Percentiles rank a stretch among this genome's conserved stretches.
Evolutionary conservation across 1,140 invertebrate genomes (phyloP).

Genomic region (Neotoxoptera formosana): DNA sequence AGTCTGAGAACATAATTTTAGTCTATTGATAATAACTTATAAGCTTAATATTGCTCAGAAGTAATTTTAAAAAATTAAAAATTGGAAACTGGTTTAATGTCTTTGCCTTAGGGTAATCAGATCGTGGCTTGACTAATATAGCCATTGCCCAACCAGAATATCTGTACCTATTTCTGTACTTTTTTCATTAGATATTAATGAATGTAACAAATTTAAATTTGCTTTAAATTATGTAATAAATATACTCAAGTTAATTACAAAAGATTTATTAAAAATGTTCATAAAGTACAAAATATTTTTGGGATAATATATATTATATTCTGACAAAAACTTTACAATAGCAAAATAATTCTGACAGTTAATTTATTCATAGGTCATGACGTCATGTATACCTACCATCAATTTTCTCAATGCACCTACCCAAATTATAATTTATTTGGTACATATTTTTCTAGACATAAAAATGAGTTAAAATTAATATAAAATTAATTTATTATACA

Average conservation of each 20-base stretch:
- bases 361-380: constrained; percentile 34
- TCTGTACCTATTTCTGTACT: too few relatives aligned
- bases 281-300: constrained; percentile 33
- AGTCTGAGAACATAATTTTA: neutral
- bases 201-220: neutral
- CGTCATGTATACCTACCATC: neutral
- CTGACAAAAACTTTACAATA: constrained; percentile 11
- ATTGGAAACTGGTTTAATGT: neutral
- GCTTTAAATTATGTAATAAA: neutral
- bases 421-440: neutral
- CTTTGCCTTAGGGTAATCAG: neutral
- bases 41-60: neutral
- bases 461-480: constrained; percentile 25
- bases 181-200: neutral
- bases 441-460: neutral
- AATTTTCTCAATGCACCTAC: neutral
- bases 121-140: neutral
- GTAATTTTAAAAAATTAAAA: neutral
- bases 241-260: neutral
- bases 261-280: constrained; percentile 35
- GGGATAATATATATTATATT: neutral
- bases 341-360: constrained; percentile 40
- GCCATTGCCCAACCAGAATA: neutral
- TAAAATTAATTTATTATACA: constrained; percentile 15
- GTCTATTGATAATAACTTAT: too few relatives aligned